Evolutionary conservation across 2,888 invertebrate genomes (phyloP), one percentile per base, ranked within the genome.

Genomic region (Loripinus fragilis): DNA sequence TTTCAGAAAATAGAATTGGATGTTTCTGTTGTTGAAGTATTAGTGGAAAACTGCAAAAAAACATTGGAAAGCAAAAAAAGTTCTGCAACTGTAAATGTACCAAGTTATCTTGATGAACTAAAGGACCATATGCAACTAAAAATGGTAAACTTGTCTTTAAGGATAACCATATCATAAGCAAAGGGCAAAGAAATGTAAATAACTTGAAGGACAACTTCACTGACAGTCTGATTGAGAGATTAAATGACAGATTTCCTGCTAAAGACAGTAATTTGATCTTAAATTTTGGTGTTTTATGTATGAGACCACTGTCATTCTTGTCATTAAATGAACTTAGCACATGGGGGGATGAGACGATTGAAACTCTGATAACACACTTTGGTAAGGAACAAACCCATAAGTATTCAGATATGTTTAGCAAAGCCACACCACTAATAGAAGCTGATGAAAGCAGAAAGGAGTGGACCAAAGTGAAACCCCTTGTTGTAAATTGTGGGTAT

Each of bases 321-420:
- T 66, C 71, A n/a, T 10, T 50, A 3, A 66, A n/a, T 20, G 74
- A 71, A 8, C 48, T n/a, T 17, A 28, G 66, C 8, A 35, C 41
- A 2, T 79, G 75, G 71, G 75, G 71, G 25, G 50, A 75, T 78
- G 77, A 77, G 15, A 77, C 66, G 35, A 17, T 76, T 0, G 64
- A 77, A n/a, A 25, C 42, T 25, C 42, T 73, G n/a, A 52, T 73
- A n/a, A 20, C 55, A 12, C 77, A 77, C 20, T 77, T 42, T 69
- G 69, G 48, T 7, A 25, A 35, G 25, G 28, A 45, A 10, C 55
- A 78, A 48, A 25, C 0, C 23, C 28, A 50, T 28, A 33, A 17
- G 0, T 23, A 20, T 23, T 8, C 8, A 35, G 30, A 20, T 65
- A 12, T 8, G 1, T 38, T 42, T 5, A 35, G 64, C 17, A 38